Evolutionary conservation across 2,797 vertebrate genomes (phyloP).

Genomic region (Orestias chungarensis): DNA sequence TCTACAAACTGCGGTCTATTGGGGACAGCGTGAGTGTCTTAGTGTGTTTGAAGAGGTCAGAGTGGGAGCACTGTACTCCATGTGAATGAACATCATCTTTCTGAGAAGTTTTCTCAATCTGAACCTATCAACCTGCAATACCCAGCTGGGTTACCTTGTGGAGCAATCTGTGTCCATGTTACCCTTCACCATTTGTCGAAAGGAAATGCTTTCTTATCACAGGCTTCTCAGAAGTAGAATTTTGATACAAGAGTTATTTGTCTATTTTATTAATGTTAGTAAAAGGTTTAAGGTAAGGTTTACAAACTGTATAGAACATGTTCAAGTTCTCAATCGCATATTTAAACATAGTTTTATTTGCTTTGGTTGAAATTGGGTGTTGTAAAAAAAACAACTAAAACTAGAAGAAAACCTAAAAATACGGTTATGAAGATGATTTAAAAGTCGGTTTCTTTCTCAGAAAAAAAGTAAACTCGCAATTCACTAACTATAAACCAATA

Average conservation of each 20-base stretch:
- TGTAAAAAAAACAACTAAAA: background rate
- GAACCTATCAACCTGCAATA: background rate
- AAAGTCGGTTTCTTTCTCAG: background rate
- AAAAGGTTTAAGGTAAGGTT: too few relatives aligned
- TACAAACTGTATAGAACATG: too few relatives aligned
- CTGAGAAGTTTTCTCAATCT: background rate
- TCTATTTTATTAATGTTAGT: too few relatives aligned
- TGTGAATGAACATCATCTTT: background rate
- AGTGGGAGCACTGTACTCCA: background rate
- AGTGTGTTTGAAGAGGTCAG: constrained; percentile 1
- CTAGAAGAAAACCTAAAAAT: too few relatives aligned
- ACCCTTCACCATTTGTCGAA: background rate
- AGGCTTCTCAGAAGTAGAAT: too few relatives aligned
- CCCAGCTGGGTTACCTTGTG: background rate
- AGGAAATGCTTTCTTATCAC: background rate
- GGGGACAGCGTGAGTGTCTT: constrained; percentile 92
- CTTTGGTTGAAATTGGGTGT: background rate
- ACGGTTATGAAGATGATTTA: background rate
- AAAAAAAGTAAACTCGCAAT: background rate
- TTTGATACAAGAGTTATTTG: too few relatives aligned
- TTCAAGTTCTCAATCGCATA: background rate
- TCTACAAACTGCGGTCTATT: constrained; percentile 97
- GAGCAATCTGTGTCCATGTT: background rate
- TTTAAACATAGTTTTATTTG: background rate
- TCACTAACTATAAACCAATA: background rate